Evolutionary conservation across 2,888 invertebrate genomes (phyloP).

Genomic region (Globia sparganii): DNA sequence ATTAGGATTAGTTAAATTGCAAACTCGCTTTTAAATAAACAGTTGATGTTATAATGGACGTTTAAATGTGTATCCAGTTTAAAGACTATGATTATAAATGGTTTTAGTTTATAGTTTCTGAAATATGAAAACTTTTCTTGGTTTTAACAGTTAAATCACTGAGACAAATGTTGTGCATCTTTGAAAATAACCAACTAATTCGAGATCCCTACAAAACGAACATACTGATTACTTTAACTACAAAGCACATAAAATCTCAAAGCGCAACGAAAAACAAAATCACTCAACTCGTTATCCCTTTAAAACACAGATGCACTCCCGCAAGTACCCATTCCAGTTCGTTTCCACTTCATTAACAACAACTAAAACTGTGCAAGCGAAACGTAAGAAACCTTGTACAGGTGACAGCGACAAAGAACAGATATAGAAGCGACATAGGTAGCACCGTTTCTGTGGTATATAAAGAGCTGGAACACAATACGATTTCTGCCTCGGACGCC

Average conservation of each 20-base stretch:
- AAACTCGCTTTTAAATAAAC: conserved; percentile 62
- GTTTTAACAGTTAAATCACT: not conserved
- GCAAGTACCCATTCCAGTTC: conserved; percentile 31
- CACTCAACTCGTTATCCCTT: conserved; percentile 26
- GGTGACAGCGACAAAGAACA: conserved; percentile 81
- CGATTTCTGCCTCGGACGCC: conserved; percentile 85
- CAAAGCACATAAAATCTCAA: conserved; percentile 15
- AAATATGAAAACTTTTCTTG: not conserved
- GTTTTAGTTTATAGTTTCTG: too few species aligned
- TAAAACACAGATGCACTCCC: conserved; percentile 43
- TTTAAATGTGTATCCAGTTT: not conserved
- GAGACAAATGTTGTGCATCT: not conserved
- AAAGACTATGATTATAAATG: not conserved
- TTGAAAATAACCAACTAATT: not conserved
- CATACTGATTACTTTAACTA: not conserved
- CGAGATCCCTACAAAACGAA: not conserved
- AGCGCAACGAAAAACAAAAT: conserved; percentile 20
- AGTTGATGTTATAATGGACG: conserved; percentile 17
- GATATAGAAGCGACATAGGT: conserved; percentile 68
- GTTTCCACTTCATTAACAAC: conserved; percentile 62
- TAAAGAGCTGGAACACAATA: conserved; percentile 84
- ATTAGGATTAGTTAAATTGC: conserved; percentile 75
- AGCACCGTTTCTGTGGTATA: conserved; percentile 76
- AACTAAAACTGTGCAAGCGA: conserved; percentile 65
- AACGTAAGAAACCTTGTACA: conserved; percentile 71